Conservation (phyloP, 2,797 vertebrate genomes). For the Limnodromus scolopaceus region DNA sequence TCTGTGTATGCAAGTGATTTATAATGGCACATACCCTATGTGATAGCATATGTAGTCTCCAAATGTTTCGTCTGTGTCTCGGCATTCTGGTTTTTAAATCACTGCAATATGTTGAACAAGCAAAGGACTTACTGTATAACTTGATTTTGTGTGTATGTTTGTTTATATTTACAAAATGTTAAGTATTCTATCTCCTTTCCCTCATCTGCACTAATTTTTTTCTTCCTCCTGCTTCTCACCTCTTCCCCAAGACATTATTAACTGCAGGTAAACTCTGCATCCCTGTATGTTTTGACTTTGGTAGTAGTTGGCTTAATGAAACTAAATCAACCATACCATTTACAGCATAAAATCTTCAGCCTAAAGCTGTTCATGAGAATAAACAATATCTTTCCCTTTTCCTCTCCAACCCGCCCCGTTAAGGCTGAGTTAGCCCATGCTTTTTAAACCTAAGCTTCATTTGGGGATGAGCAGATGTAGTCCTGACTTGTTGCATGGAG, state of each 20-base stretch:
- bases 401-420: neutral
- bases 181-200: neutral
- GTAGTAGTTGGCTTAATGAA: neutral
- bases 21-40: constrained; percentile 12
- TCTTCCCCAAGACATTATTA: neutral
- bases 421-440: neutral
- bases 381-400: neutral
- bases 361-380: neutral
- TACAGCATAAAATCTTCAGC: neutral
- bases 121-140: neutral
- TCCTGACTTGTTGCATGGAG: neutral
- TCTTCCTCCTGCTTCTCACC: neutral
- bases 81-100: constrained; percentile 44
- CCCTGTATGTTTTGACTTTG: neutral
- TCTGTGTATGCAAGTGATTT: constrained; percentile 8
- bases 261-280: neutral
- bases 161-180: constrained; percentile 44
- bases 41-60: constrained; percentile 52
- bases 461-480: neutral
- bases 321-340: neutral
- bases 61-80: constrained; percentile 31
- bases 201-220: neutral
- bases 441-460: neutral
- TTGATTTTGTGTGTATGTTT: constrained; percentile 42
- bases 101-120: constrained; percentile 54